Conservation (phyloP, 2,113 vertebrate genomes). For the Euleptes europaea region DNA sequence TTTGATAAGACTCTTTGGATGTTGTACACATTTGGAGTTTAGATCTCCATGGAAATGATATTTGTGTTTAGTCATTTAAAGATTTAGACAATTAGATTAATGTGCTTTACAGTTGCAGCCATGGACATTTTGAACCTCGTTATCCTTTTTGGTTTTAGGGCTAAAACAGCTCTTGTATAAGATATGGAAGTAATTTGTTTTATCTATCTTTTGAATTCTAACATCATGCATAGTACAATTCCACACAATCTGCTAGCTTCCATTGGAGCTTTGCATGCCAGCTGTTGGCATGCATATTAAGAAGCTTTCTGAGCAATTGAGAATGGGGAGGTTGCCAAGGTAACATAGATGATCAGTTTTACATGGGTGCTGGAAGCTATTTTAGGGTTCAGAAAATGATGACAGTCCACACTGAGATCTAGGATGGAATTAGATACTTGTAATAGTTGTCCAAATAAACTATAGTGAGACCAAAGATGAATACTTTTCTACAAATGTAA, state of each 20-base stretch:
- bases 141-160: not conserved
- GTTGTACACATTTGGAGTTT: not conserved
- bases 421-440: not conserved
- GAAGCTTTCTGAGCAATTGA: not conserved
- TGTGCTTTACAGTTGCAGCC: not conserved
- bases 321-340: not conserved
- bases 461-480: not conserved
- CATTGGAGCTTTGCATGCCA: not conserved
- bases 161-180: not conserved
- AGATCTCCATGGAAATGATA: not conserved
- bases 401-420: not conserved
- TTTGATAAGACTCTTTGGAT: not conserved
- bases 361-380: not conserved
- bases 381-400: not conserved
- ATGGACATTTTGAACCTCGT: not conserved
- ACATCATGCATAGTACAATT: not conserved
- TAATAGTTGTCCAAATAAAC: not conserved
- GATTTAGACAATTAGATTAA: not conserved
- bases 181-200: not conserved
- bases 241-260: not conserved
- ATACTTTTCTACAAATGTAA: not conserved
- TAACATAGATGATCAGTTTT: not conserved
- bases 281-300: not conserved
- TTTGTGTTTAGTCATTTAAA: not conserved
- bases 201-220: not conserved